Evolutionary conservation across 2,888 invertebrate genomes (phyloP), one percentile per base, ranked within the genome.

Genomic region (Clepsis dumicolana): DNA sequence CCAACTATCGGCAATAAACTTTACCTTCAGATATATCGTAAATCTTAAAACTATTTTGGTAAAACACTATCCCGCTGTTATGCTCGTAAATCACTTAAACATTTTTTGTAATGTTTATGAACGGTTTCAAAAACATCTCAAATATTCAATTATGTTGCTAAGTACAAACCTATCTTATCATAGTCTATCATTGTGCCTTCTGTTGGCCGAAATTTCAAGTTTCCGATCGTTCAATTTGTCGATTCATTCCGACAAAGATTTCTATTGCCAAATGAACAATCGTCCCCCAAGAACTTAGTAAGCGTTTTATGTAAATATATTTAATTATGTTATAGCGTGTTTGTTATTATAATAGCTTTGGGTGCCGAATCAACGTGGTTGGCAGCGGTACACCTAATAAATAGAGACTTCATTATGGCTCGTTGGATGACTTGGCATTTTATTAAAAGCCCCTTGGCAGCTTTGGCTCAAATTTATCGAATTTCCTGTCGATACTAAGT

Each of bases 41-140:
- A 86, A 89, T 88, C 86, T 84, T 88, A 81, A 87, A 89, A 82
- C 89, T 91, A 90, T 91, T 90, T 90, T 80, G 78, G 85, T 81
- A 74, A 77, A 85, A 82, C 81, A 74, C 73, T 73, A 76, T 73
- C 71, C 70, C 78, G 79, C 79, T 79, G 81, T 80, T 84, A 79
- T 83, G 81, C 78, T 80, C 84, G 85, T 90, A 88, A 90, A 90
- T 87, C 90, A 84, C 82, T 84, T 83, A 79, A 74, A 80, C 18
- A 53, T 89, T 89, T 86, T 89, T 82, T 79, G 76, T 83, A 73
- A 76, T 82, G 77, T 83, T 82, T 71, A 53, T 67, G 35, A 70
- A 56, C 60, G 60, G 32, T 53, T 63, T 60, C 77, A 79, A 79
- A 83, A 85, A 84, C 83, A 77, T 86, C 85, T 84, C 70, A 83